Percentiles rank a stretch among this genome's conserved stretches.
Evolutionary conservation across 1,140 invertebrate genomes (phyloP).

Genomic region (Carcinoscorpius rotundicauda): DNA sequence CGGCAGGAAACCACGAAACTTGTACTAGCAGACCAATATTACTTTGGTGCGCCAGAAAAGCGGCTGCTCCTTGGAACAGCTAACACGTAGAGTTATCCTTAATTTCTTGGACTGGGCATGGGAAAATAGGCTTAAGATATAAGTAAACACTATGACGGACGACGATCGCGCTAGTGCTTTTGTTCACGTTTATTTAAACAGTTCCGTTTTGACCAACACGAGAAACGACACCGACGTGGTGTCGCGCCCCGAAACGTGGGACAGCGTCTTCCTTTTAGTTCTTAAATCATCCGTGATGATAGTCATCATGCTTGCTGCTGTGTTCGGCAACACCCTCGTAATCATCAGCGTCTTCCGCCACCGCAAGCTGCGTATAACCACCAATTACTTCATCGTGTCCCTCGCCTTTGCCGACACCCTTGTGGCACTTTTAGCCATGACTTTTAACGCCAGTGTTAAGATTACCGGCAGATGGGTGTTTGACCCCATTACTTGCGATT

Average conservation of each 20-base stretch:
- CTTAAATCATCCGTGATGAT: slow-evolving; percentile 11
- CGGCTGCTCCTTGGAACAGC: no score
- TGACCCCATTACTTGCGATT: slow-evolving; percentile 74
- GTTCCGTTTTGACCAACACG: no score
- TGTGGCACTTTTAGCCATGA: slow-evolving; percentile 83
- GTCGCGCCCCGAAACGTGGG: slow-evolving; percentile 3
- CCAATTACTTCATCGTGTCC: slow-evolving; percentile 90
- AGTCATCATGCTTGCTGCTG: slow-evolving; percentile 50
- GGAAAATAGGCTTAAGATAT: no score
- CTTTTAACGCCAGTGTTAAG: slow-evolving; percentile 83
- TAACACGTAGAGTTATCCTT: no score
- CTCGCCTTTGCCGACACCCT: slow-evolving; percentile 77
- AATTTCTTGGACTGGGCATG: no score
- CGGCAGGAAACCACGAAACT: no score
- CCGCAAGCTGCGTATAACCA: slow-evolving; percentile 75
- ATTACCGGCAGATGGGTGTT: slow-evolving; percentile 72
- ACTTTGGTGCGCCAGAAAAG: no score
- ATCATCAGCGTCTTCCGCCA: slow-evolving; percentile 68
- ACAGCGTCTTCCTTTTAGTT: slow-evolving; percentile 6
- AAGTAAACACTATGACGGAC: no score
- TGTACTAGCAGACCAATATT: no score
- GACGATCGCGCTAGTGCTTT: no score
- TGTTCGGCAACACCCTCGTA: slow-evolving; percentile 68
- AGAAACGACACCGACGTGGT: no score
- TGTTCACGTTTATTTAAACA: no score